Evolutionary conservation across 2,113 vertebrate genomes (phyloP), one percentile per base, ranked within the genome.

Genomic region (Perca flavescens): DNA sequence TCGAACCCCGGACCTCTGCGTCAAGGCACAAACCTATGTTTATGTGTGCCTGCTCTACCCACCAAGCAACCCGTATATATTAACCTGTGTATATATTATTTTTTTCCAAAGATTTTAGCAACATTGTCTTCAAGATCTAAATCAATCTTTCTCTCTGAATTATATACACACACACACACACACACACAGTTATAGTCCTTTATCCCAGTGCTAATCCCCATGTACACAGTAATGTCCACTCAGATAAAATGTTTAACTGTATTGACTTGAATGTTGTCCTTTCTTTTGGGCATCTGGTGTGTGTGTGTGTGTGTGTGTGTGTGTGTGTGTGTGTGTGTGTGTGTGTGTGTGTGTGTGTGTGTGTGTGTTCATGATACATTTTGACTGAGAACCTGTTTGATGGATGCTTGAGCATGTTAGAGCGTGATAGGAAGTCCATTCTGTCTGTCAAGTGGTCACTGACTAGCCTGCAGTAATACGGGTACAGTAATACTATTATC

Each of bases 241-340:
- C 92, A 93, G 92, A 89, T 93, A 79, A 90, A 88, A 89, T 76
- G 66, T 83, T 85, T 70, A 80, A 84, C 74, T 84, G 74, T 88
- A 90, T 89, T 83, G 85, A 91, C 79, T 87, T 70, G 54, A 81
- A 88, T 85, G 82, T 66, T 79, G 82, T 92, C 86, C 87, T 91
- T 87, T 92, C 68, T 83, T 91, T 87, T 86, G 79, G 86, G 72
- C 75, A 74, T 89, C 64, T 68, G 77, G 28, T 28, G 28, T 28
- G 28, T 28, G 28, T 28, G 28, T 25, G 25, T 25, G 25, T 25
- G 25, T 25, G 25, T 25, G 25, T 25, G 25, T 25, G 25, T 25
- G 25, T 25, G 25, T 25, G 25, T 25, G 25, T 25, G 25, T 25
- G 25, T 25, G 25, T 25, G 25, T 25, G 25, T 25, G 25, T 25